These are phyloP conservation scores for Lasioglossum oenotherae DNA, from an alignment of 2,888 invertebrate species.

Conservation along the genomic window DNA sequence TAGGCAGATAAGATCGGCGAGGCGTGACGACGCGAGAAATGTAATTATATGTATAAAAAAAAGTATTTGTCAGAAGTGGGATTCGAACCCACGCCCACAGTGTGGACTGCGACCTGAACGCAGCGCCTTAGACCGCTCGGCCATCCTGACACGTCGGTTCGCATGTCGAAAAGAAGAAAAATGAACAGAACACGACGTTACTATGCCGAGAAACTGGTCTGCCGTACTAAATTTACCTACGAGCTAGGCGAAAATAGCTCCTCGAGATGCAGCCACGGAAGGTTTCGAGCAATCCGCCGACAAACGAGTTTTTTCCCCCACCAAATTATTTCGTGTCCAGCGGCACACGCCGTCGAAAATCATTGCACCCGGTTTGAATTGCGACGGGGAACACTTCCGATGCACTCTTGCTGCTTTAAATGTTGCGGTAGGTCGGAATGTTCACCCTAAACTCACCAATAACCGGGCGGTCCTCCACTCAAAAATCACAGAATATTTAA, in stretches of 20 bases:
- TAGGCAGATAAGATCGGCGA: neutral
- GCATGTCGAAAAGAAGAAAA: constrained; percentile 40
- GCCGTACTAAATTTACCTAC: constrained; percentile 72
- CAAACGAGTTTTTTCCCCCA: constrained; percentile 45
- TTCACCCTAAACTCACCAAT: neutral
- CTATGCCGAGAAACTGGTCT: constrained; percentile 62
- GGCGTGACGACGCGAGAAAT: neutral
- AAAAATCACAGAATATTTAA: neutral
- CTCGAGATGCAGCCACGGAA: constrained; percentile 48
- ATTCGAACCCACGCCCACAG: constrained; percentile 93
- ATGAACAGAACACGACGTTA: constrained; percentile 17
- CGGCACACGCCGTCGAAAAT: neutral
- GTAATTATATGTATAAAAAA: neutral
- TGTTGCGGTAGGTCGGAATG: constrained; percentile 2
- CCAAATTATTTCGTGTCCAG: constrained; percentile 20
- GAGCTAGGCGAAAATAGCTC: constrained; percentile 72
- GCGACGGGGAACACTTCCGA: neutral
- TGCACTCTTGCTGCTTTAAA: neutral
- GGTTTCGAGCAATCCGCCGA: constrained; percentile 55
- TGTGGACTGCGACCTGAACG: constrained; percentile 93
- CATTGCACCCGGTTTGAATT: constrained; percentile 1
- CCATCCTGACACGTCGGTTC: constrained; percentile 88
- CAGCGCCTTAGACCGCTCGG: constrained; percentile 96
- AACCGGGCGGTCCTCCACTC: neutral
- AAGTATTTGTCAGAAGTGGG: constrained; percentile 90